phyloP scores from a whole-genome alignment of 2,113 vertebrate genomes.

The Leuciscus idus region DNA sequence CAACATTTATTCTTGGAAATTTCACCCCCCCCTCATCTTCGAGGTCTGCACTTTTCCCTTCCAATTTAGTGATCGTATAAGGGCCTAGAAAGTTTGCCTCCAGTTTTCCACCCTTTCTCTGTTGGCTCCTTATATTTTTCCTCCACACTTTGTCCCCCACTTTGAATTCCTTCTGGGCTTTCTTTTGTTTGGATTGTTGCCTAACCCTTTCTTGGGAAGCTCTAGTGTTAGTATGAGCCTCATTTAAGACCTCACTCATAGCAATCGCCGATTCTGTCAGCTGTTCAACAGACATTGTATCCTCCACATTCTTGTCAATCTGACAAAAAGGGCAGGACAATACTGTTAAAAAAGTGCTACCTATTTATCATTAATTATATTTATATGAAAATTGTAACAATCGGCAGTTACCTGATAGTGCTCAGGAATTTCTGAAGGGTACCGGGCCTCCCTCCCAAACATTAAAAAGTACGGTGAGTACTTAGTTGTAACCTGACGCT shows the following conservation, averaged over 20 bases:
- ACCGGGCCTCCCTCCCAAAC: too few species aligned
- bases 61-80: background rate
- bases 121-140: background rate
- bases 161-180: background rate
- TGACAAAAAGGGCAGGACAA: background rate
- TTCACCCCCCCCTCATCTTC: too few species aligned
- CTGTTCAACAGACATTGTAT: background rate
- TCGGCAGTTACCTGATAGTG: background rate
- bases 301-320: conserved; percentile 14
- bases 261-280: background rate
- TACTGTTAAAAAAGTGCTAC: background rate
- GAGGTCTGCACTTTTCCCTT: too few species aligned
- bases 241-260: background rate
- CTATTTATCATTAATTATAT: too few species aligned
- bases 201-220: background rate
- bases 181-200: background rate
- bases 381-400: too few species aligned
- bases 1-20: too few species aligned
- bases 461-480: background rate
- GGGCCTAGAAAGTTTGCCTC: background rate
- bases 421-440: too few species aligned
- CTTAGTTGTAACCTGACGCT: background rate
- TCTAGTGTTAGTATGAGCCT: background rate
- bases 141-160: background rate
- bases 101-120: background rate